These are phyloP conservation scores for Labia minor DNA, from an alignment of 2,888 invertebrate genomes.

Conservation along the genomic window DNA sequence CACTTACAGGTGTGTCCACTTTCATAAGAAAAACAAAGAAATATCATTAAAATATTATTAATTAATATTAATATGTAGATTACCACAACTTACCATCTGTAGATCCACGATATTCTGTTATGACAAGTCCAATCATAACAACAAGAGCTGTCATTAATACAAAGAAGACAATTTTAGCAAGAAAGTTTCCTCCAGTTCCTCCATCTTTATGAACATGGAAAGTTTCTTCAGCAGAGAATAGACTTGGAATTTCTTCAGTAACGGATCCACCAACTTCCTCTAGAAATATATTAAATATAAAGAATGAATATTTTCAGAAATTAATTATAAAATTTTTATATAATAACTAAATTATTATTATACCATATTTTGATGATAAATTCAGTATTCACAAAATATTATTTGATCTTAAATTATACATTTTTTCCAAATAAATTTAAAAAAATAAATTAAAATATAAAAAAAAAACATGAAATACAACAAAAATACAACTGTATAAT, in stretches of 20 bases:
- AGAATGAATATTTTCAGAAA: not conserved
- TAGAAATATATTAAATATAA: slow-evolving; percentile 18
- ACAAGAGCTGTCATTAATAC: slow-evolving; percentile 57
- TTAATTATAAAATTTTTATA: too few relatives aligned
- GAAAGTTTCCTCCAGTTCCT: slow-evolving; percentile 71
- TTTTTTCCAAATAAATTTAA: too few relatives aligned
- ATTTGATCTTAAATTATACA: too few relatives aligned
- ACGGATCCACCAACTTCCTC: slow-evolving; percentile 22
- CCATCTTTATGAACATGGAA: slow-evolving; percentile 68
- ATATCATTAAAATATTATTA: too few relatives aligned
- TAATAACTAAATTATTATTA: too few relatives aligned
- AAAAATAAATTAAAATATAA: too few relatives aligned
- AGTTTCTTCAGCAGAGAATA: slow-evolving; percentile 45
- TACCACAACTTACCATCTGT: slow-evolving; percentile 67
- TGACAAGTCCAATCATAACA: slow-evolving; percentile 64
- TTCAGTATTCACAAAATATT: too few relatives aligned
- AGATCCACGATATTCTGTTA: slow-evolving; percentile 66
- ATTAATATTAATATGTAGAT: too few relatives aligned
- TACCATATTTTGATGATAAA: too few relatives aligned
- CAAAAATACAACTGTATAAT: too few relatives aligned
- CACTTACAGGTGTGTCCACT: slow-evolving; percentile 35
- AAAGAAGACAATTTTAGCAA: slow-evolving; percentile 74
- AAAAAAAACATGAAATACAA: too few relatives aligned
- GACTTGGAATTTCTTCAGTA: slow-evolving; percentile 22
- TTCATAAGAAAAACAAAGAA: not conserved